phyloP scores from a whole-genome alignment of 2,888 invertebrate genomes.

The Ophion slaviceki region DNA sequence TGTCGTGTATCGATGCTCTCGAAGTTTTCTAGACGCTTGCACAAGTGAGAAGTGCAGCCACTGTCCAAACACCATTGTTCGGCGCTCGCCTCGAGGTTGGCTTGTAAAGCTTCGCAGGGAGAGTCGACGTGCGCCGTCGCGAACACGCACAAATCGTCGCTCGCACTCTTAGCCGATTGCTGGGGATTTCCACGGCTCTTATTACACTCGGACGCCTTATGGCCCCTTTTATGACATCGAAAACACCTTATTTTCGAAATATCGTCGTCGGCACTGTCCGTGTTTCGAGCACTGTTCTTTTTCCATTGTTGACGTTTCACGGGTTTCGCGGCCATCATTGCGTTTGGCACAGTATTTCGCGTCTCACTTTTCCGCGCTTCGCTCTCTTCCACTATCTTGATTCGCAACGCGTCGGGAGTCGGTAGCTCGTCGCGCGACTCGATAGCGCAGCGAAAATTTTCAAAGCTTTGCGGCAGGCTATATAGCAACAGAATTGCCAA shows the following conservation, averaged over 20 bases:
- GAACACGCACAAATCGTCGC: slow-evolving; percentile 32
- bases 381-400: slow-evolving; percentile 47
- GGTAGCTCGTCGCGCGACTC: background rate
- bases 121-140: slow-evolving; percentile 1
- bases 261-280: slow-evolving; percentile 14
- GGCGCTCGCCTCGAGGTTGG: slow-evolving; percentile 2
- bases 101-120: slow-evolving; percentile 29
- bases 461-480: too few relatives aligned
- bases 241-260: slow-evolving; percentile 31
- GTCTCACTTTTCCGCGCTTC: slow-evolving; percentile 15
- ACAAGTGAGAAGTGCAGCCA: slow-evolving; percentile 64
- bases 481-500: too few relatives aligned
- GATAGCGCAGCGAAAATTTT: too few relatives aligned
- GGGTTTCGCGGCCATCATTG: background rate
- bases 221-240: slow-evolving; percentile 48
- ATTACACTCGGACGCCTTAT: slow-evolving; percentile 35
- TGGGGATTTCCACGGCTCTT: slow-evolving; percentile 5
- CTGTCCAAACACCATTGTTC: slow-evolving; percentile 62
- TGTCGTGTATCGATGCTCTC: slow-evolving; percentile 26
- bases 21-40: slow-evolving; percentile 49
- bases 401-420: slow-evolving; percentile 19
- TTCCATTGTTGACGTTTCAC: background rate
- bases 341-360: too few relatives aligned
- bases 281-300: slow-evolving; percentile 14
- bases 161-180: slow-evolving; percentile 41